Percentiles rank a stretch among this genome's conserved stretches.
These are phyloP conservation scores for Todus mexicanus DNA, from an alignment of 2,797 vertebrate species.

Conservation along the genomic window DNA sequence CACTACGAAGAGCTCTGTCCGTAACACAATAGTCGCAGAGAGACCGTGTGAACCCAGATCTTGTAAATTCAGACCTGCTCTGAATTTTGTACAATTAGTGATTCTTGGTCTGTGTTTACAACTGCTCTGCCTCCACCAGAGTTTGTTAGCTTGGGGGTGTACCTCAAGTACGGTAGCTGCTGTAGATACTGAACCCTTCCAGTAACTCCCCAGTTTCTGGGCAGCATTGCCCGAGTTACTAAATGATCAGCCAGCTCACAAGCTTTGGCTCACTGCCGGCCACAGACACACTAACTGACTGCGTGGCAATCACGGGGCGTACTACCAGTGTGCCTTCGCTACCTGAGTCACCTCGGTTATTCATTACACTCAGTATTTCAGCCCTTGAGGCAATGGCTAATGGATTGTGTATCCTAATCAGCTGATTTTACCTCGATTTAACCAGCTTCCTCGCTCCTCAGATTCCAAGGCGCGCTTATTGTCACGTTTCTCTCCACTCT, in stretches of 20 bases:
- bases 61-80: not conserved
- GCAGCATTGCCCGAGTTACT: not conserved
- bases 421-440: not conserved
- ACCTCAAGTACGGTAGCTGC: not conserved
- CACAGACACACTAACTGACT: not conserved
- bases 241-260: not conserved
- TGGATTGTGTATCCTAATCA: not conserved
- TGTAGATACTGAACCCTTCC: not conserved
- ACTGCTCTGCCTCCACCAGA: not conserved
- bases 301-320: not conserved
- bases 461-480: not conserved
- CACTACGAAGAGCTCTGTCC: not conserved
- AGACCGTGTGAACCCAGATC: not conserved
- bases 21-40: not conserved
- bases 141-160: not conserved
- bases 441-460: not conserved
- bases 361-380: not conserved
- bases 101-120: not conserved
- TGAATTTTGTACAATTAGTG: not conserved
- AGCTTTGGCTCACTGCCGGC: not conserved
- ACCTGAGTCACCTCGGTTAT: not conserved
- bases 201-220: not conserved
- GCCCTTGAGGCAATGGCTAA: not conserved
- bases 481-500: not conserved
- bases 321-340: not conserved